Conservation (phyloP, 92 coral and sea anemone species). For the Actinostola sp. region DNA sequence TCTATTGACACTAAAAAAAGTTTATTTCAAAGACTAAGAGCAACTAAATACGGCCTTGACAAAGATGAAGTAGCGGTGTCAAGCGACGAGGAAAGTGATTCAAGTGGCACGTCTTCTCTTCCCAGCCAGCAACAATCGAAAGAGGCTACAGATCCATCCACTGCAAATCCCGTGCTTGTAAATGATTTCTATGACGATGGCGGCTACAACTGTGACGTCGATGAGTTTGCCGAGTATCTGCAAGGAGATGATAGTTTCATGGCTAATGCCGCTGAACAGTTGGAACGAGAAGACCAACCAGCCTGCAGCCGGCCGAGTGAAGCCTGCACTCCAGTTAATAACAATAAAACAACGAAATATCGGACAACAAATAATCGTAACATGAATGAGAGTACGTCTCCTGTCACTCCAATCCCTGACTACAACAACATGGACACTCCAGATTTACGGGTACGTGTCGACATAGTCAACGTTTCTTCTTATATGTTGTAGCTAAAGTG, state of each 20-base stretch:
- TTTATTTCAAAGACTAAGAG: conserved; percentile 32
- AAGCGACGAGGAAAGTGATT: conserved; percentile 31
- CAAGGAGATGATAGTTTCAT: conserved; percentile 31
- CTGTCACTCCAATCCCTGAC: conserved; percentile 93
- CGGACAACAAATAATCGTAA: neutral
- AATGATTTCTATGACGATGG: conserved; percentile 85
- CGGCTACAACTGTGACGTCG: conserved; percentile 85
- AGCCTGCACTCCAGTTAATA: conserved; percentile 4
- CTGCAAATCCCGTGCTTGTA: conserved; percentile 24
- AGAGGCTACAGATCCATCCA: neutral
- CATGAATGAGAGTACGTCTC: conserved; percentile 2
- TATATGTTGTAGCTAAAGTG: no score
- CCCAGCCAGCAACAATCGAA: neutral
- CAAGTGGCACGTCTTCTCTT: neutral
- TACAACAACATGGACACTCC: conserved; percentile 90
- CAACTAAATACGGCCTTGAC: conserved; percentile 17
- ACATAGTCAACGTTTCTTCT: no score
- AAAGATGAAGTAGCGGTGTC: conserved; percentile 13
- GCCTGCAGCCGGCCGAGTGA: conserved; percentile 2
- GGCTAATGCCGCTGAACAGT: conserved; percentile 18
- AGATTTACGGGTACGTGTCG: conserved; percentile 35
- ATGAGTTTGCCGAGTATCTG: conserved; percentile 49
- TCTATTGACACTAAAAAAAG: conserved; percentile 27
- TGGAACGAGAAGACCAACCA: conserved; percentile 8
- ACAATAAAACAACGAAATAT: neutral